These are phyloP conservation scores for Vandiemenella viatica DNA, from an alignment of 2,888 invertebrate genomes.

Conservation along the genomic window DNA sequence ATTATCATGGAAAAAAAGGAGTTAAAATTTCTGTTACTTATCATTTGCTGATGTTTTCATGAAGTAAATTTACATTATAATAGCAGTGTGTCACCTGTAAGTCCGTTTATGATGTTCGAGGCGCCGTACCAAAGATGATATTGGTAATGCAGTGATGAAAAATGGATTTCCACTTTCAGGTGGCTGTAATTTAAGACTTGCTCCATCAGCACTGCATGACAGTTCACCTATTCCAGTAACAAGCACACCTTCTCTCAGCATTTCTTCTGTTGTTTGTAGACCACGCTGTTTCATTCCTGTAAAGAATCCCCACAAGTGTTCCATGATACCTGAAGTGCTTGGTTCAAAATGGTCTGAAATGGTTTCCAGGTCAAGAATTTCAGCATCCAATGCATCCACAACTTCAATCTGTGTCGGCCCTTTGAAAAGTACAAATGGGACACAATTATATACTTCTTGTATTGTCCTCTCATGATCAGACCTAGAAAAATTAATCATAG, in stretches of 20 bases:
- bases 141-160: constrained; percentile 65
- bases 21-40: too few species aligned
- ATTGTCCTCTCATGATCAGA: constrained; percentile 64
- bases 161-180: constrained; percentile 54
- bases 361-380: constrained; percentile 61
- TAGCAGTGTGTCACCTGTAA: too few species aligned
- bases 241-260: constrained; percentile 65
- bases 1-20: too few species aligned
- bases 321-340: constrained; percentile 54
- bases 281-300: constrained; percentile 53
- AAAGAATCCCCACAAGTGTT: constrained; percentile 73
- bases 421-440: constrained; percentile 58
- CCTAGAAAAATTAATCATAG: constrained; percentile 23
- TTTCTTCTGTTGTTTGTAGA: constrained; percentile 73
- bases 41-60: too few species aligned
- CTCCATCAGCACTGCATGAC: constrained; percentile 36
- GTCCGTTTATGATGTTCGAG: constrained; percentile 54
- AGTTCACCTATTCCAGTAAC: constrained; percentile 70
- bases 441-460: constrained; percentile 60
- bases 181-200: constrained; percentile 50
- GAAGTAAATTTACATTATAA: too few species aligned
- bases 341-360: constrained; percentile 73
- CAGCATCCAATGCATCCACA: constrained; percentile 56
- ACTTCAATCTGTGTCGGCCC: constrained; percentile 53
- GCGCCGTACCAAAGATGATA: constrained; percentile 55